Evolutionary conservation across 2,113 vertebrate species (phyloP).

Genomic region (Himantopus leucocephalus): DNA sequence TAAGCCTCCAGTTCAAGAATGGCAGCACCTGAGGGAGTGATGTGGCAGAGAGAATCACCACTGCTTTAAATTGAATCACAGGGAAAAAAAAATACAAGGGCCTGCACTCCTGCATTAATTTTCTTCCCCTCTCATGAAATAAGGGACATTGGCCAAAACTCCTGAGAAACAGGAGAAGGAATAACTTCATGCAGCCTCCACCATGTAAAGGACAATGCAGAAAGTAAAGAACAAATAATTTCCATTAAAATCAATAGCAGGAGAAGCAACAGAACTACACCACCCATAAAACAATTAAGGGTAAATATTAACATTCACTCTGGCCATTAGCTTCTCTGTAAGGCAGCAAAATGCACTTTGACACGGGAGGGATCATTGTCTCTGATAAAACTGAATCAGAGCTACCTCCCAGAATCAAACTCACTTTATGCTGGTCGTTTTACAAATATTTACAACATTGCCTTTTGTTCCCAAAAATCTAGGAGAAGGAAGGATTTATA

Average conservation of each 20-base stretch:
- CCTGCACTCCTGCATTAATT: background rate
- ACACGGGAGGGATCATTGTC: background rate
- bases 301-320: background rate
- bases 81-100: conserved; percentile 11
- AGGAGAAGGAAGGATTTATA: background rate
- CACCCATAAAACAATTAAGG: background rate
- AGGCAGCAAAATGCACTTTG: background rate
- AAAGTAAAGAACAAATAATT: background rate
- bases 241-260: background rate
- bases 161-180: background rate
- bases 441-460: background rate
- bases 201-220: background rate
- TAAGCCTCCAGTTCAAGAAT: conserved; percentile 53
- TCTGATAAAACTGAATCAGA: background rate
- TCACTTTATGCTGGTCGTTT: background rate
- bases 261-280: background rate
- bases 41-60: conserved; percentile 19
- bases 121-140: background rate
- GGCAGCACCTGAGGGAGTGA: conserved; percentile 54
- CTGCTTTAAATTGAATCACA: background rate
- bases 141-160: background rate
- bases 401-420: background rate
- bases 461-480: background rate
- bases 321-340: background rate
- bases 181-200: background rate